phyloP scores from a whole-genome alignment of 1,140 invertebrate genomes.

The Ceratina calcarata region DNA sequence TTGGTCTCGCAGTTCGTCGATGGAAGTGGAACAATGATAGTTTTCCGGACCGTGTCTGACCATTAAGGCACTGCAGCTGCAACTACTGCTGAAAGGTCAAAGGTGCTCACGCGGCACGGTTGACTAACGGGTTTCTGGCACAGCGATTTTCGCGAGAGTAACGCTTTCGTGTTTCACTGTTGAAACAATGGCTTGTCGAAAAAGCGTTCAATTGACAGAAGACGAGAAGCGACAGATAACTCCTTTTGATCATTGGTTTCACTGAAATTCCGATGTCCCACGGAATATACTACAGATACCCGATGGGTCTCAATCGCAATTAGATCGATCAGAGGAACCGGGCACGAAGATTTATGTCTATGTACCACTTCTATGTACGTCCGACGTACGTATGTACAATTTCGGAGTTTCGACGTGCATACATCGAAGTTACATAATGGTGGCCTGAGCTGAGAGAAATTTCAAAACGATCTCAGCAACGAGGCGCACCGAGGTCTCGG shows the following conservation, averaged over 20 bases:
- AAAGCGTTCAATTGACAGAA: neutral
- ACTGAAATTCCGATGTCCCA: neutral
- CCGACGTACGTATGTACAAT: too few species aligned
- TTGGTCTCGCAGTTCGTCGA: neutral
- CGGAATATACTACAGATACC: neutral
- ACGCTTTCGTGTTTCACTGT: neutral
- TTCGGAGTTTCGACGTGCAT: too few species aligned
- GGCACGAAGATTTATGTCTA: conserved; percentile 18
- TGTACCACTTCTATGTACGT: neutral
- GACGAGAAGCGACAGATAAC: too few species aligned
- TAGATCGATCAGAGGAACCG: conserved; percentile 12
- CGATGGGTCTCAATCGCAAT: conserved; percentile 27
- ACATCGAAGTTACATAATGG: too few species aligned
- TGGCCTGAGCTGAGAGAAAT: neutral
- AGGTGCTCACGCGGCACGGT: conserved; percentile 20
- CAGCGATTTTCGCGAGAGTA: conserved; percentile 2
- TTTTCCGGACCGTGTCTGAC: conserved; percentile 28
- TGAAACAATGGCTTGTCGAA: neutral
- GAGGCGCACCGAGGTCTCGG: neutral
- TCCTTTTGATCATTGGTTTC: too few species aligned
- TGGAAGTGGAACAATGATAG: conserved; percentile 28
- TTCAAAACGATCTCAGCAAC: conserved; percentile 9
- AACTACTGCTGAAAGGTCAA: conserved; percentile 29
- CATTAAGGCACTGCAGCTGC: conserved; percentile 23
- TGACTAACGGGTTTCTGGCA: conserved; percentile 25